These are phyloP conservation scores for Hydrophis major DNA, from an alignment of 2,797 vertebrate genomes.

Conservation along the genomic window DNA sequence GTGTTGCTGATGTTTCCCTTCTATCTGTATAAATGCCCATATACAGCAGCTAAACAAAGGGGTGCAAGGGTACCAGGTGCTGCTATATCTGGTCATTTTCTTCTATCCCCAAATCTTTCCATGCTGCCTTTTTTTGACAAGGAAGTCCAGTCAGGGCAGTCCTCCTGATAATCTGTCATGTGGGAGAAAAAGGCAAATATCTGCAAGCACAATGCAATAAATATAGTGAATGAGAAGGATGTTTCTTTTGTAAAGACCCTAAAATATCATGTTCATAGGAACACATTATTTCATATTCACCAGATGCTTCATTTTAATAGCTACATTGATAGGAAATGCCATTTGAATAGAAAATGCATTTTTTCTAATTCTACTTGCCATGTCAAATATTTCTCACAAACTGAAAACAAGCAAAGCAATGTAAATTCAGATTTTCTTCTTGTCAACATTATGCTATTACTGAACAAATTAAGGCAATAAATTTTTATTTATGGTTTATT, in stretches of 20 bases:
- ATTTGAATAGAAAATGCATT: not conserved
- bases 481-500: not conserved
- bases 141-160: not conserved
- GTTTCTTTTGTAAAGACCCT: not conserved
- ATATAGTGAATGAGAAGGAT: not conserved
- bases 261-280: not conserved
- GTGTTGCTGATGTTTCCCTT: not conserved
- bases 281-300: not conserved
- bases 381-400: not conserved
- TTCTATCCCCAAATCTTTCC: not conserved
- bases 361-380: not conserved
- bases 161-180: not conserved
- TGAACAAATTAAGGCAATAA: not conserved
- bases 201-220: not conserved
- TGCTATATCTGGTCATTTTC: not conserved
- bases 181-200: not conserved
- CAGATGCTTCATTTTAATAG: conserved; percentile 17
- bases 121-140: not conserved
- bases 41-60: not conserved
- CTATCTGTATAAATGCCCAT: not conserved
- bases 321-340: not conserved
- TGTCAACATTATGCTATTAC: not conserved
- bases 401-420: not conserved
- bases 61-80: not conserved
- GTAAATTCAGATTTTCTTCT: not conserved